phyloP scores from a whole-genome alignment of 2,113 vertebrate genomes.

The Petroica traversi region DNA sequence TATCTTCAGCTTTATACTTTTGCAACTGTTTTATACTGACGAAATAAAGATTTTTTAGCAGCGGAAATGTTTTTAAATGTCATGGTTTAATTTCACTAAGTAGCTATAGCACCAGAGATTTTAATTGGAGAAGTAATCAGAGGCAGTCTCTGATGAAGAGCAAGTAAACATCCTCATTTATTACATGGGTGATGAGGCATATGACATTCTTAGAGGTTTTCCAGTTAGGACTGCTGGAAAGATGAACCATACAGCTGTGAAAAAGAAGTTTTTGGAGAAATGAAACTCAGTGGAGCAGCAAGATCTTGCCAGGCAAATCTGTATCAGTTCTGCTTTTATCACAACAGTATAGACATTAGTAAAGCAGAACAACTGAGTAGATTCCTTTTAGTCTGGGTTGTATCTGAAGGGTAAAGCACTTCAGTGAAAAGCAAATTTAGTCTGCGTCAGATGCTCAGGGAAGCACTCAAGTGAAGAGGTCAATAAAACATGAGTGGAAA shows the following conservation, averaged over 20 bases:
- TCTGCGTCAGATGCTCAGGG: neutral
- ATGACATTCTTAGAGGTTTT: neutral
- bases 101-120: neutral
- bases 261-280: neutral
- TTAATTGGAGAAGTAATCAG: neutral
- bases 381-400: neutral
- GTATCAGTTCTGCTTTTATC: neutral
- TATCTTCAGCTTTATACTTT: neutral
- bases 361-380: neutral
- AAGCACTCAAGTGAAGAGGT: neutral
- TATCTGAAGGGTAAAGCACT: neutral
- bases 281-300: neutral
- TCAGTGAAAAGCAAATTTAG: neutral
- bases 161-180: neutral
- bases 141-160: neutral
- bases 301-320: neutral
- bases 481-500: neutral
- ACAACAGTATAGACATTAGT: neutral
- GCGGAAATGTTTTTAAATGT: neutral
- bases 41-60: neutral
- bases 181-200: neutral
- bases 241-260: neutral
- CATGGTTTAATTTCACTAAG: neutral
- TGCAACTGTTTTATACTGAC: neutral
- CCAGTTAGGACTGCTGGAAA: neutral